Conservation (phyloP, 1,140 invertebrate genomes). For the Lordiphosa collinella region DNA sequence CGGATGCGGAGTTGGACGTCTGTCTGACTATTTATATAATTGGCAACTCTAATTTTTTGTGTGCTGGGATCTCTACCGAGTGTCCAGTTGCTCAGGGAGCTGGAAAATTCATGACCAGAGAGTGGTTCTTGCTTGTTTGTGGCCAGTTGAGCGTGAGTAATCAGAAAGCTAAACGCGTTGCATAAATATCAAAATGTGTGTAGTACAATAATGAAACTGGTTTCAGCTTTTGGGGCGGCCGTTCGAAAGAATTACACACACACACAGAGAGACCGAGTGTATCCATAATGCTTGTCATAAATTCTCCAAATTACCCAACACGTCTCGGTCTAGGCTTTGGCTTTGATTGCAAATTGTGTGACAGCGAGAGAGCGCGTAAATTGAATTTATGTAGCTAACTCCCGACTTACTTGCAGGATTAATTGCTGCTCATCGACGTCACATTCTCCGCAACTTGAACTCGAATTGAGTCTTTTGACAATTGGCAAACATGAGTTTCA, state of each 20-base stretch:
- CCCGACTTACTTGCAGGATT: slow-evolving; percentile 47
- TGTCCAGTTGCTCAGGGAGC: slow-evolving; percentile 8
- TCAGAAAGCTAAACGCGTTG: slow-evolving; percentile 71
- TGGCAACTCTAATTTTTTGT: slow-evolving; percentile 73
- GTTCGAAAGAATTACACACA: slow-evolving; percentile 47
- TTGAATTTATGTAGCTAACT: slow-evolving; percentile 64
- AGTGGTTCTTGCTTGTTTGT: slow-evolving; percentile 41
- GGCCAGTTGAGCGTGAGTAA: slow-evolving; percentile 72
- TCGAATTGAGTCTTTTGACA: slow-evolving; percentile 16
- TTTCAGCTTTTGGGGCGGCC: slow-evolving; percentile 58
- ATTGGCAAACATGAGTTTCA: slow-evolving; percentile 38
- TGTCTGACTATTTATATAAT: slow-evolving; percentile 72
- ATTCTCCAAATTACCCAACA: slow-evolving; percentile 77
- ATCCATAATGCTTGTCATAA: slow-evolving; percentile 75
- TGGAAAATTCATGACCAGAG: slow-evolving; percentile 60
- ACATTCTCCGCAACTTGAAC: too few relatives aligned
- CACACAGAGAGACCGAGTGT: slow-evolving; percentile 21
- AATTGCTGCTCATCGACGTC: slow-evolving; percentile 34
- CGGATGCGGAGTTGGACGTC: slow-evolving; percentile 30
- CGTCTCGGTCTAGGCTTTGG: slow-evolving; percentile 32
- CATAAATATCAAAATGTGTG: slow-evolving; percentile 58
- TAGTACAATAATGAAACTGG: slow-evolving; percentile 64
- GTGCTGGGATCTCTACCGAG: slow-evolving; percentile 16
- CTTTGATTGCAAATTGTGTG: slow-evolving; percentile 71
- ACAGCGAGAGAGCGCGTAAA: slow-evolving; percentile 54